Conservation (phyloP, 1,140 invertebrate species). For the Rhyzopertha dominica region DNA sequence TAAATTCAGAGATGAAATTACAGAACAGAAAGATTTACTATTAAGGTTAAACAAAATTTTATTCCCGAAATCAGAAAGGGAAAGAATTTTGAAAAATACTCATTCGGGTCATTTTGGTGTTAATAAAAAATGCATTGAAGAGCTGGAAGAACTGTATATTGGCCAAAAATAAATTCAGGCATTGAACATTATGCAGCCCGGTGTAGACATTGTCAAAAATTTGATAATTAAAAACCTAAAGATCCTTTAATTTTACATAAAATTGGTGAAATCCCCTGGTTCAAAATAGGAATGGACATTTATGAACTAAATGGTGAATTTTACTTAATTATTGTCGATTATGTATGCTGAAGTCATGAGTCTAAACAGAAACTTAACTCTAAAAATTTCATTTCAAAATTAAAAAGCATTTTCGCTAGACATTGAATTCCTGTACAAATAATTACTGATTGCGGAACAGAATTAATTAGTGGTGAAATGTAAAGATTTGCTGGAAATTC, state of each 20-base stretch:
- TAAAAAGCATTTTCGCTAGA: slow-evolving; percentile 39
- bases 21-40: slow-evolving; percentile 31
- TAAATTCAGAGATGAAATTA: slow-evolving; percentile 21
- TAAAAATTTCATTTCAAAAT: slow-evolving; percentile 25
- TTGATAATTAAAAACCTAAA: slow-evolving; percentile 21
- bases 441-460: slow-evolving; percentile 44
- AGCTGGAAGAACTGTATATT: slow-evolving; percentile 45
- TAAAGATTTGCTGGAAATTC: no score
- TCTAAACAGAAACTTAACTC: slow-evolving; percentile 9
- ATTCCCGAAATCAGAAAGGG: slow-evolving; percentile 40
- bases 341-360: slow-evolving; percentile 31
- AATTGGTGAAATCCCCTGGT: slow-evolving; percentile 35
- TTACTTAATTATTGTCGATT: slow-evolving; percentile 39
- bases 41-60: slow-evolving; percentile 35
- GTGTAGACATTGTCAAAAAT: slow-evolving; percentile 41
- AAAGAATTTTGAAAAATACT: slow-evolving; percentile 38
- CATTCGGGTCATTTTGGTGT: slow-evolving; percentile 47
- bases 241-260: slow-evolving; percentile 38
- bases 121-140: slow-evolving; percentile 39
- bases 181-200: slow-evolving; percentile 43
- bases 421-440: slow-evolving; percentile 43
- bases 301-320: slow-evolving; percentile 20
- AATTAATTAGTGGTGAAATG: slow-evolving; percentile 42
- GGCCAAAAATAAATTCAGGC: slow-evolving; percentile 45
- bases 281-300: slow-evolving; percentile 30